These are phyloP conservation scores for Ectemnius cavifrons DNA, from an alignment of 2,888 invertebrate species.

Conservation along the genomic window DNA sequence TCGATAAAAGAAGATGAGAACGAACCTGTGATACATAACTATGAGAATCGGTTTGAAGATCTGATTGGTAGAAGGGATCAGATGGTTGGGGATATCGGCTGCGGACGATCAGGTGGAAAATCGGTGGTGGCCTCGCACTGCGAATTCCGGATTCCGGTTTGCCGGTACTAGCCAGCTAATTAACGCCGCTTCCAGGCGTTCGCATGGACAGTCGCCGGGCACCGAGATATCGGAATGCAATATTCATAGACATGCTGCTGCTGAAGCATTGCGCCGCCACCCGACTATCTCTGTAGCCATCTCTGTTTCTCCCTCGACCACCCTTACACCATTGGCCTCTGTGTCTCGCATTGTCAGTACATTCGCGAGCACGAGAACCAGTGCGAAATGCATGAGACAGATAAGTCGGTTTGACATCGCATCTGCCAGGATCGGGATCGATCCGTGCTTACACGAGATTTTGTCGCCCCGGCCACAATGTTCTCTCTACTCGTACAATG, in stretches of 20 bases:
- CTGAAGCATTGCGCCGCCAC: background rate
- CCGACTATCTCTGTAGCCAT: background rate
- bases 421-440: constrained; percentile 31
- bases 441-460: constrained; percentile 23
- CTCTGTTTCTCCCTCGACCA: background rate
- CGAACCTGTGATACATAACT: no score
- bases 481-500: background rate
- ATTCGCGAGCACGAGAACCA: constrained; percentile 6
- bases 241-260: constrained; percentile 55
- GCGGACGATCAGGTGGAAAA: constrained; percentile 14
- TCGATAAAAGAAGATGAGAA: no score
- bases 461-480: background rate
- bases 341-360: no score
- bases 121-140: constrained; percentile 14
- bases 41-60: no score
- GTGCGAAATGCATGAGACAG: constrained; percentile 33
- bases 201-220: constrained; percentile 51
- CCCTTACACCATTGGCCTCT: background rate
- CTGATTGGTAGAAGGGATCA: background rate
- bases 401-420: constrained; percentile 37
- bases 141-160: constrained; percentile 51
- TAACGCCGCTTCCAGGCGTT: constrained; percentile 57
- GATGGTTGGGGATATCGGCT: background rate
- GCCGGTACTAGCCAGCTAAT: constrained; percentile 58
- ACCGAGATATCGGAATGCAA: constrained; percentile 65